phyloP scores from a whole-genome alignment of 2,888 invertebrate genomes.

The Aproaerema taeniolella region DNA sequence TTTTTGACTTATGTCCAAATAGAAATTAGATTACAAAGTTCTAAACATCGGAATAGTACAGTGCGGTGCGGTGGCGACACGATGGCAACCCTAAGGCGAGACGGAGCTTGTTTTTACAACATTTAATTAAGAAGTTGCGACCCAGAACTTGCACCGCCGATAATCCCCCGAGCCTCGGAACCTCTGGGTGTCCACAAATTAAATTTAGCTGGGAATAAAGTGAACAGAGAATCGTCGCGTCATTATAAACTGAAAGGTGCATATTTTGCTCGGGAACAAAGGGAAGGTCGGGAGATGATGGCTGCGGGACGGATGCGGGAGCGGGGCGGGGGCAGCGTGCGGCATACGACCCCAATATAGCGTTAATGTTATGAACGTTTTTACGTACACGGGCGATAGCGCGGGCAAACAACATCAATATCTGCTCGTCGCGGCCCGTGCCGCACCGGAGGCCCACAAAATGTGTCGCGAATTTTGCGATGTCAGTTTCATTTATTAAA shows the following conservation, averaged over 20 bases:
- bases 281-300: neutral
- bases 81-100: neutral
- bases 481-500: neutral
- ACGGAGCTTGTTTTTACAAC: slow-evolving; percentile 9
- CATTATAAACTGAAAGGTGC: neutral
- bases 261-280: neutral
- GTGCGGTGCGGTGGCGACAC: too few species aligned
- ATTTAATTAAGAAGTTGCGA: slow-evolving; percentile 23
- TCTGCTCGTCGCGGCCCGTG: slow-evolving; percentile 24
- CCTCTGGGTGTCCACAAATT: neutral
- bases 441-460: neutral
- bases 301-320: neutral
- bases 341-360: slow-evolving; percentile 3
- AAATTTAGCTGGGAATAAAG: neutral
- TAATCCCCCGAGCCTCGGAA: slow-evolving; percentile 3
- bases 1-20: too few species aligned
- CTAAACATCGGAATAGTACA: too few species aligned
- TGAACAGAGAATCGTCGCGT: too few species aligned
- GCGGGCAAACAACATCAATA: slow-evolving; percentile 57
- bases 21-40: too few species aligned
- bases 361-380: slow-evolving; percentile 11
- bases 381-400: slow-evolving; percentile 35
- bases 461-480: slow-evolving; percentile 2
- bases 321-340: too few species aligned
- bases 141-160: slow-evolving; percentile 3